A percentile compares a stretch with the other conserved stretches of the same genome.
These are phyloP conservation scores for Ostrea edulis DNA, from an alignment of 1,140 invertebrate species.

Conservation along the genomic window DNA sequence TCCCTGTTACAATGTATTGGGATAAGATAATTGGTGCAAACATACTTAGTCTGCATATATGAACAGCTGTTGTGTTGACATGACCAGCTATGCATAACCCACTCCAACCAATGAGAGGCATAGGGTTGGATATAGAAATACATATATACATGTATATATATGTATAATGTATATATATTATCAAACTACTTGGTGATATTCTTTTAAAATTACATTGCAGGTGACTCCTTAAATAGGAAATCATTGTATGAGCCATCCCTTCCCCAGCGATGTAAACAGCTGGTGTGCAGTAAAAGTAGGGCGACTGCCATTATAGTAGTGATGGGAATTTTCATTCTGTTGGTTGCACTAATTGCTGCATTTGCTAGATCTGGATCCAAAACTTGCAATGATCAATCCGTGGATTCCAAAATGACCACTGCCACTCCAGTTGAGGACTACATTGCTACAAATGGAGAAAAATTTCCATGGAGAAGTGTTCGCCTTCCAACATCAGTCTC, in stretches of 20 bases:
- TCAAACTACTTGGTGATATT: neutral
- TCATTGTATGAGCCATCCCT: conserved; percentile 84
- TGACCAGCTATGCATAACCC: too few species aligned
- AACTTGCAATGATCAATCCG: conserved; percentile 33
- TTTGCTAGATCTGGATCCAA: conserved; percentile 86
- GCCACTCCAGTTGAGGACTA: neutral
- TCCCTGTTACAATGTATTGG: too few species aligned
- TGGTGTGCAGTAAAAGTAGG: conserved; percentile 91
- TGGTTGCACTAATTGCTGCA: conserved; percentile 91
- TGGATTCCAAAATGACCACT: neutral
- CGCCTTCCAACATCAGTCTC: conserved; percentile 88
- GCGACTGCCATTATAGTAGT: conserved; percentile 89
- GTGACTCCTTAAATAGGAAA: conserved; percentile 84
- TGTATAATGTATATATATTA: too few species aligned
- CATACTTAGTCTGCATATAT: too few species aligned
- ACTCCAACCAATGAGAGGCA: too few species aligned
- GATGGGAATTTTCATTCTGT: conserved; percentile 88
- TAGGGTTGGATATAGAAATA: too few species aligned
- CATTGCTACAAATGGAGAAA: conserved; percentile 80
- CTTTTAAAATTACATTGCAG: conserved; percentile 75
- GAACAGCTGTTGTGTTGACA: too few species aligned
- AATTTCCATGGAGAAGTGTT: conserved; percentile 94
- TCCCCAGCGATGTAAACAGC: conserved; percentile 86
- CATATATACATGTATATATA: too few species aligned
- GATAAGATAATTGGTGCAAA: too few species aligned